Evolutionary conservation across 2,888 invertebrate species (phyloP), one percentile per base, ranked within the genome.

Genomic region (Scaptomyza parva): DNA sequence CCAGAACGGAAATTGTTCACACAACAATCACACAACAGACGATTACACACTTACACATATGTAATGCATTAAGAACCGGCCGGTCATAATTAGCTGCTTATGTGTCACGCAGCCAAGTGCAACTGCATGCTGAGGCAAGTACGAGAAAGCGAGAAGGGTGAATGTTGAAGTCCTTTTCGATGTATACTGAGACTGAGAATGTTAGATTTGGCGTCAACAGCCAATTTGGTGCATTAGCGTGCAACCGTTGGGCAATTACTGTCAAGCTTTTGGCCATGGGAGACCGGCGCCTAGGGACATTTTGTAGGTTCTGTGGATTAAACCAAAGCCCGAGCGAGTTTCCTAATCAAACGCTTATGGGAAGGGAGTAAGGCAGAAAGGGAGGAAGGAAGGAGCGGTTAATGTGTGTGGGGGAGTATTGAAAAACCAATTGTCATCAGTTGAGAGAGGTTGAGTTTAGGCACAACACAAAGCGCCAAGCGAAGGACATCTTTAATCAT

Each of bases 161-260:
- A 41, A 20, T 30, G 35, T 35, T 39, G 37, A 57, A 66, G 61
- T 52, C 59, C 62, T 69, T 71, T 63, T 52, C 75, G 53, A 28
- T 35, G 33, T 35, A 7, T n/a, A 33, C 33, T 1, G 35, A n/a
- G 45, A 54, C 51, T 69, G 75, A 69, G 88, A 83, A 82, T 87
- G 66, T 66, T 54, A 84, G 84, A 80, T 88, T 84, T 71, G 69
- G 81, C 71, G 86, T 81, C 78, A 85, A 88, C 87, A 79, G 80
- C 79, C 88, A 84, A 89, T 81, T 89, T 84, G 73, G 57, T 70
- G 79, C 81, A 87, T 88, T 88, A 88, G 88, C 89, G 86, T 71
- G 79, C 37, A 84, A 75, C 78, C 79, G 86, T 88, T 81, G 79
- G 72, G 61, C 87, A 89, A 87, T 87, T 89, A 87, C 70, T 82